Percentiles rank a stretch among this genome's conserved stretches.
These are phyloP conservation scores for Drosophila yakuba DNA, from an alignment of 1,140 invertebrate genomes.

Conservation along the genomic window DNA sequence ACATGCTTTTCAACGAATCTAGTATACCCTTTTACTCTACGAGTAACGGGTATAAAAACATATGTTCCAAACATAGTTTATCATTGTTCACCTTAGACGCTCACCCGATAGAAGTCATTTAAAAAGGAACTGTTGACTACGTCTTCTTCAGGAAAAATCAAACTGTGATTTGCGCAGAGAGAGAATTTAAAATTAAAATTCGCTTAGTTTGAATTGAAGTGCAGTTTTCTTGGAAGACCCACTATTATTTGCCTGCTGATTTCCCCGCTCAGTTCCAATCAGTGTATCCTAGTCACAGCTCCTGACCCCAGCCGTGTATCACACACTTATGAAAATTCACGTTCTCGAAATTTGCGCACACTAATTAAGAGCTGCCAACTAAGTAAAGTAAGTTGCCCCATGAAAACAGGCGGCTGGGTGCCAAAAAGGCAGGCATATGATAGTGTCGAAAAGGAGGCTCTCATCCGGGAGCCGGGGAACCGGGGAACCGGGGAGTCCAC, in stretches of 20 bases:
- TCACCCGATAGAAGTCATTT: too few species aligned
- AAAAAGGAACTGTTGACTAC: too few species aligned
- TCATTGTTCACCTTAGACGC: too few species aligned
- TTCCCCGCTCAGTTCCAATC: slow-evolving; percentile 14
- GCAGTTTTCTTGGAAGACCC: not conserved
- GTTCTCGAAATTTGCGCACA: slow-evolving; percentile 80
- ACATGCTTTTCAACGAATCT: too few species aligned
- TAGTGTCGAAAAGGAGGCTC: slow-evolving; percentile 1
- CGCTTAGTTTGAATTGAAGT: not conserved
- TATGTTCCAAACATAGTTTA: too few species aligned
- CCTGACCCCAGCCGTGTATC: slow-evolving; percentile 10
- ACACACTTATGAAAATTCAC: slow-evolving; percentile 78
- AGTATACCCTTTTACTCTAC: too few species aligned
- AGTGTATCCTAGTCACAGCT: not conserved
- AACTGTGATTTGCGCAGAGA: too few species aligned
- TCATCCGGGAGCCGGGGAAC: not conserved
- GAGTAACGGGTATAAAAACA: too few species aligned
- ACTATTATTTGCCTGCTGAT: not conserved
- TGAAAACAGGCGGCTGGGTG: slow-evolving; percentile 47
- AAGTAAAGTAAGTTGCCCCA: slow-evolving; percentile 77
- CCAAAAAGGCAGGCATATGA: slow-evolving; percentile 16
- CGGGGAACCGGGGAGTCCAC: too few species aligned
- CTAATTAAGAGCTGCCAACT: slow-evolving; percentile 80
- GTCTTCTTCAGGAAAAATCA: too few species aligned
- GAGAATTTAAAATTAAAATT: too few species aligned